Evolutionary conservation across 2,113 vertebrate genomes (phyloP), one percentile per base, ranked within the genome.

Genomic region (Pimephales promelas): DNA sequence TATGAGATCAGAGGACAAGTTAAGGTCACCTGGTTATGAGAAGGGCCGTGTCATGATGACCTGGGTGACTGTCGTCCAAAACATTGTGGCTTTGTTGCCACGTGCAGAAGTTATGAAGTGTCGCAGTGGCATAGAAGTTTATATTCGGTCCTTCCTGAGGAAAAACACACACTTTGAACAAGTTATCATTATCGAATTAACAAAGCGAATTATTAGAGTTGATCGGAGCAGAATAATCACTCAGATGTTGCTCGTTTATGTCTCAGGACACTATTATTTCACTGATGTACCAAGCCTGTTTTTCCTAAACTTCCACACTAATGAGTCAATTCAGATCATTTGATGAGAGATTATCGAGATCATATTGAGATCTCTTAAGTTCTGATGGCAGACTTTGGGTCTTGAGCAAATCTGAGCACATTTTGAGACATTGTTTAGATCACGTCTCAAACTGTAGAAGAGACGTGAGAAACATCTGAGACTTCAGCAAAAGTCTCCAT

Each of bases 31-130:
- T 96, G 75, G 98, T 99, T 85, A 99, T 97, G 84, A 99, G 97
- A 85, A 99, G 95, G 24, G 98, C 97, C 2, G 97, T 98, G 87
- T 99, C 98, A 0, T 99, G 96, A 88, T 99, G 98, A 72, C 94
- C 95, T 24, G 97, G 97, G 86, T 99, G 94, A 79, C 93, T 89
- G 93, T 99, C 98, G 9, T 99, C 97, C 86, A 93, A 91, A 84
- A 93, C 85, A 36, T 99, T 99, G 87, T 98, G 97, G 22, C 88
- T 90, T 90, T 98, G 97, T 85, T 99, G 98, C 97, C 98, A 99
- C 81, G 96, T 91, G 78, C 98, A 99, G 92, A 99, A 99, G 91
- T 97, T 98, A 90, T 93, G 96, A 54, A 99, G 94, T 0, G 97
- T 99, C 4, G 95, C 95, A 85, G 96, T 96, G 61, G 97, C 97